These are phyloP conservation scores for Coregonus suidteri DNA, from an alignment of 2,797 vertebrate species.

Conservation along the genomic window DNA sequence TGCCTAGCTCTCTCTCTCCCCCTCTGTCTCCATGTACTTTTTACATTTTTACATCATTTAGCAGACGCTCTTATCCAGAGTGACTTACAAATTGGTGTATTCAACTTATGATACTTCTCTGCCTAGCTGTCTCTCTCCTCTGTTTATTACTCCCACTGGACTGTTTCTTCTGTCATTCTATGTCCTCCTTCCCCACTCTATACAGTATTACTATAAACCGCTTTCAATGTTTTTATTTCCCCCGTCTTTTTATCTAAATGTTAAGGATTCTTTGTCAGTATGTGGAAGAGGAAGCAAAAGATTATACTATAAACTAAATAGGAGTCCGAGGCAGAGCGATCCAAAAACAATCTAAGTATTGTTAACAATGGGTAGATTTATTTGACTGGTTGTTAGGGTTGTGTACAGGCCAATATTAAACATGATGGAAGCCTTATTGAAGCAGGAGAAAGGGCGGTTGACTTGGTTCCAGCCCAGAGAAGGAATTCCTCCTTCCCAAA, in stretches of 20 bases:
- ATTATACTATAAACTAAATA: conserved; percentile 40
- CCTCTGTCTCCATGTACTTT: too few relatives aligned
- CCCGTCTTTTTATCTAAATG: conserved; percentile 26
- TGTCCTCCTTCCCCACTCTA: conserved; percentile 8
- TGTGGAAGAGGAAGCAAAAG: conserved; percentile 32
- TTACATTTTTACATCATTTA: too few relatives aligned
- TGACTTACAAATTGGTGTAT: too few relatives aligned
- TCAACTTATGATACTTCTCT: too few relatives aligned
- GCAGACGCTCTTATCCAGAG: too few relatives aligned
- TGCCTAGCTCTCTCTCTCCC: too few relatives aligned
- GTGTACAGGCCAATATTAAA: not conserved
- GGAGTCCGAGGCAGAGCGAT: conserved; percentile 16
- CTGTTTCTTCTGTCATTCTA: conserved; percentile 24
- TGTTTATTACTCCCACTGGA: conserved; percentile 12
- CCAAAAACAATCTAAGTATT: conserved; percentile 22
- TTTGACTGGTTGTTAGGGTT: not conserved
- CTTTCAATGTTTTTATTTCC: conserved; percentile 20
- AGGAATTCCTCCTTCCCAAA: too few relatives aligned
- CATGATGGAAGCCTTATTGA: not conserved
- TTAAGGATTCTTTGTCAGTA: conserved; percentile 17
- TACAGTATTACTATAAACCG: not conserved
- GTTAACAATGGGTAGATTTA: conserved; percentile 9
- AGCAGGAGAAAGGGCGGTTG: too few relatives aligned
- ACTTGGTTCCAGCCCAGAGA: too few relatives aligned
- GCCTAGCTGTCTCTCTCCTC: too few relatives aligned